Percentiles rank a stretch among this genome's conserved stretches.
Conservation (phyloP, 2,888 invertebrate species). For the Dasysyrphus albostriatus region DNA sequence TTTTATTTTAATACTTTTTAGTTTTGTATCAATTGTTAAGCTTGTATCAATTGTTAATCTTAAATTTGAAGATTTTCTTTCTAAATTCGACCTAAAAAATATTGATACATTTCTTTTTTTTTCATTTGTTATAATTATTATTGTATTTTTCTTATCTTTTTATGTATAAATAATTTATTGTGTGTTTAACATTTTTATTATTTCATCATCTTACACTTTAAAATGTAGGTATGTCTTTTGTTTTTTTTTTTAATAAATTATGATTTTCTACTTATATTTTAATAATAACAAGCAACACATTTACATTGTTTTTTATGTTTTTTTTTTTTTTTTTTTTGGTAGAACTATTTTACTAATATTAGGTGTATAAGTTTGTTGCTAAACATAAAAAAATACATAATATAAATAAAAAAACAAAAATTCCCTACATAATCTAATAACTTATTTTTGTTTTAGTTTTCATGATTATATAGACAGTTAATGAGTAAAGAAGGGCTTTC, state of each 20-base stretch:
- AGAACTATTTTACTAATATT: conserved; percentile 39
- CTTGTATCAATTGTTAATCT: not conserved
- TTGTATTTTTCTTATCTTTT: conserved; percentile 34
- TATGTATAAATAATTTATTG: conserved; percentile 6
- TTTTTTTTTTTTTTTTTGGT: no score
- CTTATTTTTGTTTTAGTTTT: conserved; percentile 34
- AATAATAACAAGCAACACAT: conserved; percentile 58
- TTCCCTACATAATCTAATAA: conserved; percentile 48
- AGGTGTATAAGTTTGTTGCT: conserved; percentile 26
- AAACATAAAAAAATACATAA: conserved; percentile 37
- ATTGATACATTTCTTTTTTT: conserved; percentile 37
- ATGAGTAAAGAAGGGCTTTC: conserved; percentile 33
- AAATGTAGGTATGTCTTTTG: conserved; percentile 14
- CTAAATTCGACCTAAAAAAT: conserved; percentile 65
- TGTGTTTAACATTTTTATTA: conserved; percentile 14
- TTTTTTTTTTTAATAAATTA: conserved; percentile 43
- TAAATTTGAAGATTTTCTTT: conserved; percentile 27
- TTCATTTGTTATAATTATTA: conserved; percentile 44
- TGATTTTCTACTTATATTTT: conserved; percentile 66
- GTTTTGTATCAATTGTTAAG: not conserved
- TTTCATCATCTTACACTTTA: conserved; percentile 13
- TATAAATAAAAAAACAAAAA: conserved; percentile 64
- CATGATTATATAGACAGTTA: conserved; percentile 54
- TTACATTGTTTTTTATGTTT: conserved; percentile 21
- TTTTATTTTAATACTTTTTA: conserved; percentile 55